These are phyloP conservation scores for Blastobasis lacticolella DNA, from an alignment of 2,888 invertebrate genomes.

Conservation along the genomic window DNA sequence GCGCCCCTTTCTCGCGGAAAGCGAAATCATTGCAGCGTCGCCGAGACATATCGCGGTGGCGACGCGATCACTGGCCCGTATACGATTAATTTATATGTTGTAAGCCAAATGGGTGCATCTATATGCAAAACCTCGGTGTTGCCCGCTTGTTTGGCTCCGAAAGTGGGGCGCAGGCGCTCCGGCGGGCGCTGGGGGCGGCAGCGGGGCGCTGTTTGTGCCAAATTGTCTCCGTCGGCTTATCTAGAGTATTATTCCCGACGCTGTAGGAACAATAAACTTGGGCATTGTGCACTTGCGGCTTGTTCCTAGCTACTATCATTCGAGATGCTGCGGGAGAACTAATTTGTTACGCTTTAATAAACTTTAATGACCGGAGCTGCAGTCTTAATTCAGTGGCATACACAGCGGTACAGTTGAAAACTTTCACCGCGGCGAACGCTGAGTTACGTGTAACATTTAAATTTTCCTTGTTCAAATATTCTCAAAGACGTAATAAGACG, in stretches of 20 bases:
- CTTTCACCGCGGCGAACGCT: too few species aligned
- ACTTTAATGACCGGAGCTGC: not conserved
- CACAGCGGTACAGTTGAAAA: too few species aligned
- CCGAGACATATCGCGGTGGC: too few species aligned
- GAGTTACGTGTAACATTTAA: too few species aligned
- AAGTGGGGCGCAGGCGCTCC: conserved; percentile 25
- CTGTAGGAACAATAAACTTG: conserved; percentile 14
- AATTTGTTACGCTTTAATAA: conserved; percentile 6
- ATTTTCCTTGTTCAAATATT: too few species aligned
- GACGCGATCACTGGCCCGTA: conserved; percentile 51
- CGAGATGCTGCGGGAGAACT: conserved; percentile 1
- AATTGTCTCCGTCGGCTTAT: conserved; percentile 72
- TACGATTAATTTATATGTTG: conserved; percentile 66
- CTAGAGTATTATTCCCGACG: conserved; percentile 58
- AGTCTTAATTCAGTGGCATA: too few species aligned
- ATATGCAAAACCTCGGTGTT: conserved; percentile 67
- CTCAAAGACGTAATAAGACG: too few species aligned
- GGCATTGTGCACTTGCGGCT: conserved; percentile 7
- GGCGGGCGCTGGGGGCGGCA: not conserved
- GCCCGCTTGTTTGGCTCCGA: conserved; percentile 58
- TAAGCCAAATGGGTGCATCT: conserved; percentile 68
- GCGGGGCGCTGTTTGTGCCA: conserved; percentile 63
- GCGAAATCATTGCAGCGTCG: conserved; percentile 21
- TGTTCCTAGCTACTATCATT: conserved; percentile 3
- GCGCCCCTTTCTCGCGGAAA: conserved; percentile 13